Conservation (phyloP, 2,888 invertebrate genomes). For the Drosophila longiperda region DNA sequence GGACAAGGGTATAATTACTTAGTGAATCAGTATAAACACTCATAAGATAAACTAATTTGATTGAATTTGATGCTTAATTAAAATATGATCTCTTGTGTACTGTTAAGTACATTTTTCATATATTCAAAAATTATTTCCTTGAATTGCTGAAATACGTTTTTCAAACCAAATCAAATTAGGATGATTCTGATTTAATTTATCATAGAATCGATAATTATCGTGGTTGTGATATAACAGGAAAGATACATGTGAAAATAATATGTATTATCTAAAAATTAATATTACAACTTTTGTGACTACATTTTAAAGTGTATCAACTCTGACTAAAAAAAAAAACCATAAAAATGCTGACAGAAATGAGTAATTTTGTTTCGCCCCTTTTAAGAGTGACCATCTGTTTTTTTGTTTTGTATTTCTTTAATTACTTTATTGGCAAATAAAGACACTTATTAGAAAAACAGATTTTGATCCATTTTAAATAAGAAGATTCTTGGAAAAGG, state of each 20-base stretch:
- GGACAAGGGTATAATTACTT: background rate
- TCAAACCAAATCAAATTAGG: accelerated
- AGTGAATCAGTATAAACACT: background rate
- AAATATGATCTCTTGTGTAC: background rate
- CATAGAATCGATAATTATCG: background rate
- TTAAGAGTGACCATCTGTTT: too few species aligned
- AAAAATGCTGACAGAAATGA: background rate
- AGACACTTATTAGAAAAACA: background rate
- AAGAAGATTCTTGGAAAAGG: too few species aligned
- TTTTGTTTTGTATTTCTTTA: too few species aligned
- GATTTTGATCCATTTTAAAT: background rate
- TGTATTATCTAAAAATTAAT: background rate
- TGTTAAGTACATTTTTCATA: background rate
- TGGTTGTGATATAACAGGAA: background rate
- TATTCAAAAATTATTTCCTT: background rate
- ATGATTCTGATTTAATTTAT: background rate
- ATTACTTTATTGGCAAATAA: too few species aligned
- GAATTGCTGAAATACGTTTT: background rate
- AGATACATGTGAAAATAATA: background rate
- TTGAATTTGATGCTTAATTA: background rate
- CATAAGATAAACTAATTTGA: background rate
- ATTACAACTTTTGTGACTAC: background rate
- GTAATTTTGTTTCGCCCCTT: background rate
- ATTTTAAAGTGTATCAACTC: background rate
- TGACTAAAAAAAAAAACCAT: background rate